Base-by-base conservation (phyloP, 2,113 vertebrate genomes). In the Acanthisitta chloris region DNA sequence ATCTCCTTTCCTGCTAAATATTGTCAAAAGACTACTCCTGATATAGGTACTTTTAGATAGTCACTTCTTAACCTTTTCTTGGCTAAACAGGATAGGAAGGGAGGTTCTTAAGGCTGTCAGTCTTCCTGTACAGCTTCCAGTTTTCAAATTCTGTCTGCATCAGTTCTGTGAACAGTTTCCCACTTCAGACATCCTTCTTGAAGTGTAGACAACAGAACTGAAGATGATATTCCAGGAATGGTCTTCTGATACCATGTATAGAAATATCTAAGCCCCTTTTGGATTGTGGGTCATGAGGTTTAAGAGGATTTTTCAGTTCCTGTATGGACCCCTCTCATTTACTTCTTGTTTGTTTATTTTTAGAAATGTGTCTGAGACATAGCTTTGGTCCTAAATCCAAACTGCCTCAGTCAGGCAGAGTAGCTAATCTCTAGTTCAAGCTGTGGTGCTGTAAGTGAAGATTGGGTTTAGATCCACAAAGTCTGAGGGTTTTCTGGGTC, bases 1-100 rank as follows among this genome's bases (percentile, higher is more conserved):
- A 96, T 94, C 83, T 33, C 86, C 83, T 95, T 97, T 97, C 94
- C 96, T 95, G 90, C 86, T 96, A 95, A 96, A 96, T 92, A 93
- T 83, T 97, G 86, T 94, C 40, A 43, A 86, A 97, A 95, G 93
- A 84, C 92, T 92, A 74, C 82, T 92, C 85, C 69, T 93, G 82
- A 91, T 96, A 74, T 86, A 96, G 93, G 79, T 95, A 79, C 85
- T 95, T 93, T 94, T 94, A 90, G 79, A 79, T 72, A 88, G 54
- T 92, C 9, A 78, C 40, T 82, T 91, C 76, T 96, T 95, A 97
- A 96, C 87, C 94, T 96, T 81, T 96, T 94, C 85, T 86, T 88
- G 67, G 28, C 79, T 94, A 52, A 94, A 93, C 57, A 76, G 65
- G 9, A 6, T 71, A 81, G 57, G n/a, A 88, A 38, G 43, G 88